Base-by-base conservation (phyloP, 2,113 vertebrate genomes). In the Rallus limicola region DNA sequence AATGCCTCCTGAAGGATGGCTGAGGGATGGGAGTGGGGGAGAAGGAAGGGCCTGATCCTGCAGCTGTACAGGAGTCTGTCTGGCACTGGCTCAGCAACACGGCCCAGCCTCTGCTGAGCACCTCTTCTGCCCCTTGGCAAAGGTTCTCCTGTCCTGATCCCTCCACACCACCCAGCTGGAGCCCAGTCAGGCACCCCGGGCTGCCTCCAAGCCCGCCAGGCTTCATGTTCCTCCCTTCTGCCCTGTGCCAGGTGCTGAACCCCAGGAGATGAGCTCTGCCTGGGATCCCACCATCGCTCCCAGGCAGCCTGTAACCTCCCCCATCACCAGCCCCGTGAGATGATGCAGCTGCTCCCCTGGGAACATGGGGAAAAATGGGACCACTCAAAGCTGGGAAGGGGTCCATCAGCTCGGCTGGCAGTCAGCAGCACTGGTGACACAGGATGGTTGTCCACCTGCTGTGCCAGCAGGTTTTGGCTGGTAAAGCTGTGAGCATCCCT, bases 341-440 rank as follows among this genome's bases (percentile, higher is more conserved):
- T 34, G 13, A 31, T 68, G 59, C 21, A 29, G 14, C 74, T 64
- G n/a, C 48, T 88, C 15, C 80, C 18, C 40, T 72, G 79, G 42
- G 74, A 68, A 20, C 38, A 33, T 0, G 1, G 26, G 1, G 0
- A 59, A 53, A 77, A 59, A 34, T 2, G 5, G 48, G 31, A 23
- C 24, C n/a, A 42, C 53, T 59, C 63, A 13, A 59, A 56, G 40
- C 36, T 60, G 75, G 55, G 50, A 82, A 16, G n/a, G 10, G 38
- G 24, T 78, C 69, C 14, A 1, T 44, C 31, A 36, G 67, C 75
- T 50, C 38, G 36, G 36, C 50, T 59, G 50, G 24, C 34, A 64
- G n/a, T 68, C 62, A 62, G 50, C 50, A 46, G 50, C 10, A 28
- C 24, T 38, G 59, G 44, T 53, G 64, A 28, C 56, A 24, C 17